Percentiles rank a stretch among this genome's conserved stretches.
Conservation (phyloP, 2,113 vertebrate species). For the Microtus oregoni region DNA sequence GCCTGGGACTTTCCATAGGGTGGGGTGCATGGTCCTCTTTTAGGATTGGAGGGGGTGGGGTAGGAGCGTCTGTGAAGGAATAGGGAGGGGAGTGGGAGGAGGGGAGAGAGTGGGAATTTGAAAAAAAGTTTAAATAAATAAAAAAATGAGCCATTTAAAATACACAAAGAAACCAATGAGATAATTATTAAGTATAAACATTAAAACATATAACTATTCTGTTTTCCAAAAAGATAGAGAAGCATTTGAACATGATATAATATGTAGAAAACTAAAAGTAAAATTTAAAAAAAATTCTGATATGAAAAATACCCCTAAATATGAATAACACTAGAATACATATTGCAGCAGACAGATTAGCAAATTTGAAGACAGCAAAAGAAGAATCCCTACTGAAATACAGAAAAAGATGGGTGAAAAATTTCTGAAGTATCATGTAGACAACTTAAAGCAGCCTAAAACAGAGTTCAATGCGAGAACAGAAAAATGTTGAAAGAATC, state of each 20-base stretch:
- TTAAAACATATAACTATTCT: neutral
- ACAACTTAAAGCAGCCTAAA: neutral
- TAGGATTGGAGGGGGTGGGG: no score
- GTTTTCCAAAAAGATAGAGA: neutral
- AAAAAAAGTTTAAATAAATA: no score
- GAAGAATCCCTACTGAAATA: slow-evolving; percentile 5
- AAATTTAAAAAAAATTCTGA: neutral
- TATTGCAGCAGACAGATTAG: neutral
- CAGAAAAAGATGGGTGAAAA: neutral
- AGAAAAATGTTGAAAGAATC: slow-evolving; percentile 22
- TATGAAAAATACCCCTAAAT: neutral
- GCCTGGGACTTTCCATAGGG: no score
- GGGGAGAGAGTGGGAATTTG: no score
- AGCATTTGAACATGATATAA: neutral
- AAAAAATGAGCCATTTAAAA: neutral
- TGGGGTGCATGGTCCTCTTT: no score
- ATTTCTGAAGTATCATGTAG: neutral
- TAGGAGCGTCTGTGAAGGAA: no score
- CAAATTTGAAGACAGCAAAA: slow-evolving; percentile 1
- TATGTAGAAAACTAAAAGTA: neutral
- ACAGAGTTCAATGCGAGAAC: neutral
- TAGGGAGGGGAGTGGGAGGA: no score
- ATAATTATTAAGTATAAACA: neutral
- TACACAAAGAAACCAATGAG: neutral
- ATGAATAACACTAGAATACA: neutral